phyloP scores from a whole-genome alignment of 2,888 invertebrate genomes.

The Philhelius pedissequus region DNA sequence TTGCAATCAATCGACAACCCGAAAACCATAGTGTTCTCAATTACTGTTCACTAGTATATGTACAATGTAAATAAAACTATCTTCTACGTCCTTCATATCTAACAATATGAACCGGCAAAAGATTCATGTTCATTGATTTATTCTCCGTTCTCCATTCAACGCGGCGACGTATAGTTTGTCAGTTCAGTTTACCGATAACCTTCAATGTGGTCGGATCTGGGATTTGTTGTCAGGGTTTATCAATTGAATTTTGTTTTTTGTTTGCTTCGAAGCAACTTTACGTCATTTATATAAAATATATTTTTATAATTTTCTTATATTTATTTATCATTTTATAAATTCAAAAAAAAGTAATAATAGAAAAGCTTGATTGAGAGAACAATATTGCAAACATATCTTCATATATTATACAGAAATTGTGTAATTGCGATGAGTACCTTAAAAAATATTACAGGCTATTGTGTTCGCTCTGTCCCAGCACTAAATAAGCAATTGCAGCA shows the following conservation, averaged over 20 bases:
- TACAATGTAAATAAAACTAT: neutral
- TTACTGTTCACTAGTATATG: neutral
- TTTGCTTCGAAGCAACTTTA: neutral
- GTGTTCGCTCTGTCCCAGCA: neutral
- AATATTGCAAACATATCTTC: too few relatives aligned
- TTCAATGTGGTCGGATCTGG: neutral
- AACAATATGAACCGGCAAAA: neutral
- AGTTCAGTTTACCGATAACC: neutral
- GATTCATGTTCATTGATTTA: neutral
- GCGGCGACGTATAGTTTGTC: too few relatives aligned
- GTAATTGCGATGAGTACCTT: constrained; percentile 1
- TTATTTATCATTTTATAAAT: too few relatives aligned
- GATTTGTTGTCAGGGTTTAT: neutral
- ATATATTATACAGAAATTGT: neutral
- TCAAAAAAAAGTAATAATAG: too few relatives aligned
- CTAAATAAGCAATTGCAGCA: constrained; percentile 12
- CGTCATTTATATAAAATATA: neutral
- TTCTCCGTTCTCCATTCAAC: too few relatives aligned
- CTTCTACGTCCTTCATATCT: neutral
- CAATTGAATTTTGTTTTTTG: neutral
- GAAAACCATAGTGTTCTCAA: neutral
- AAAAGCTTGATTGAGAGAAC: neutral
- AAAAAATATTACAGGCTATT: neutral
- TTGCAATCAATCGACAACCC: neutral
- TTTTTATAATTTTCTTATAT: too few relatives aligned